phyloP scores from a whole-genome alignment of 2,113 vertebrate species.

The Capreolus pygargus region DNA sequence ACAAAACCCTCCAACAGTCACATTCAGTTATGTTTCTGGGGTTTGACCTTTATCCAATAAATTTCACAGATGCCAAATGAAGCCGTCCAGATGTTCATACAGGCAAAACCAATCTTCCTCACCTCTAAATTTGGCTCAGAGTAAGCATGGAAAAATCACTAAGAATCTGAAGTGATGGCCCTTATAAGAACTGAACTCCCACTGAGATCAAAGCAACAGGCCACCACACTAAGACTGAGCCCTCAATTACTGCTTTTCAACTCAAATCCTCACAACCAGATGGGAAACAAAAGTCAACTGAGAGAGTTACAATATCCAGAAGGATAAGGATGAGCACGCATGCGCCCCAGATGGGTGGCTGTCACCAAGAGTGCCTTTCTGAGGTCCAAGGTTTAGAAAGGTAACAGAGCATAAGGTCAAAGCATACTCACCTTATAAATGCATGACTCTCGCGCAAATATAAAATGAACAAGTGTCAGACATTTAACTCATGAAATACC shows the following conservation, averaged over 20 bases:
- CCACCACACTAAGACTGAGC: neutral
- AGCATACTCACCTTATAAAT: neutral
- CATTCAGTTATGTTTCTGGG: neutral
- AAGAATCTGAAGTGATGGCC: neutral
- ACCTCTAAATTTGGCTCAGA: neutral
- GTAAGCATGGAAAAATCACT: neutral
- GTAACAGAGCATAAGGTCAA: fast-evolving
- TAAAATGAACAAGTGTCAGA: neutral
- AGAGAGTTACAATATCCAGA: fast-evolving
- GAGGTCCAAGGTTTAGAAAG: fast-evolving
- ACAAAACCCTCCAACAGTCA: neutral
- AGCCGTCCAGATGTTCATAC: neutral
- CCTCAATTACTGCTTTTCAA: neutral
- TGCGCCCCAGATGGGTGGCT: fast-evolving
- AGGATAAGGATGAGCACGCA: fast-evolving
- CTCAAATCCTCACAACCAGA: neutral
- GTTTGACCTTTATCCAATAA: neutral
- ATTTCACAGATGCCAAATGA: neutral
- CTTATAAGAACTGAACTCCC: neutral
- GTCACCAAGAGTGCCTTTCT: fast-evolving
- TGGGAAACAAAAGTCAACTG: neutral
- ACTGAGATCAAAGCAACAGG: slow-evolving; percentile 40
- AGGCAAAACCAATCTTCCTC: neutral
- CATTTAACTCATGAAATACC: fast-evolving
- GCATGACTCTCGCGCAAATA: neutral